Evolutionary conservation across 2,113 vertebrate genomes (phyloP).

Genomic region (Platysternon megacephalum): DNA sequence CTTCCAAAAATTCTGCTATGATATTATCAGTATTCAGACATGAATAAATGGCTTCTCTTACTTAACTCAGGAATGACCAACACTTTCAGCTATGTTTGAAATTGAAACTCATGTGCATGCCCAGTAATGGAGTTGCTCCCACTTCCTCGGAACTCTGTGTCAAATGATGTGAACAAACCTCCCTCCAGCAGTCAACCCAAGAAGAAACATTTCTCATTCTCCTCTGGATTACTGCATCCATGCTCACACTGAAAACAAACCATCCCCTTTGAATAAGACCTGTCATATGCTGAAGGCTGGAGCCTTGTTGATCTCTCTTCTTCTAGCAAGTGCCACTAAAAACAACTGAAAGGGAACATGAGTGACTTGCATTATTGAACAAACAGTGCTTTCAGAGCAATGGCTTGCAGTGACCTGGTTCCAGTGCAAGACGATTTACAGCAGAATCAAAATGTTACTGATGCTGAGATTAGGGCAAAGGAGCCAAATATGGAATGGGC

Average conservation of each 20-base stretch:
- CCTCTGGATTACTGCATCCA: not conserved
- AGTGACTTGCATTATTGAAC: not conserved
- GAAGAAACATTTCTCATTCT: not conserved
- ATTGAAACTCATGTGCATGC: not conserved
- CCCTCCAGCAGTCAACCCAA: not conserved
- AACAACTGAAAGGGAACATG: not conserved
- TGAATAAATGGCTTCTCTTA: not conserved
- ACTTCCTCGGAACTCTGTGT: not conserved
- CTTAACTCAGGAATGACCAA: not conserved
- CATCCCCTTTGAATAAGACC: not conserved
- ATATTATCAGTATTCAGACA: not conserved
- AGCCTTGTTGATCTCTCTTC: not conserved
- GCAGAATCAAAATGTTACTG: fast-evolving
- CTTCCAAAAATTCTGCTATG: not conserved
- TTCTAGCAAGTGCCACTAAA: not conserved
- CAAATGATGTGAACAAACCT: not conserved
- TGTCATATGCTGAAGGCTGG: fast-evolving
- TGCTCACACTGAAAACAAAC: not conserved
- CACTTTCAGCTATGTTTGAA: not conserved
- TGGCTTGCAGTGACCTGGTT: not conserved
- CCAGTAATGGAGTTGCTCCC: not conserved
- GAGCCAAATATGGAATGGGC: not conserved
- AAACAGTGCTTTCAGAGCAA: not conserved
- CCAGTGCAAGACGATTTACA: not conserved
- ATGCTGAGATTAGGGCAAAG: not conserved